A percentile compares a stretch with the other conserved stretches of the same genome.
Conservation (phyloP, 2,113 vertebrate species). For the Entelurus aequoreus region DNA sequence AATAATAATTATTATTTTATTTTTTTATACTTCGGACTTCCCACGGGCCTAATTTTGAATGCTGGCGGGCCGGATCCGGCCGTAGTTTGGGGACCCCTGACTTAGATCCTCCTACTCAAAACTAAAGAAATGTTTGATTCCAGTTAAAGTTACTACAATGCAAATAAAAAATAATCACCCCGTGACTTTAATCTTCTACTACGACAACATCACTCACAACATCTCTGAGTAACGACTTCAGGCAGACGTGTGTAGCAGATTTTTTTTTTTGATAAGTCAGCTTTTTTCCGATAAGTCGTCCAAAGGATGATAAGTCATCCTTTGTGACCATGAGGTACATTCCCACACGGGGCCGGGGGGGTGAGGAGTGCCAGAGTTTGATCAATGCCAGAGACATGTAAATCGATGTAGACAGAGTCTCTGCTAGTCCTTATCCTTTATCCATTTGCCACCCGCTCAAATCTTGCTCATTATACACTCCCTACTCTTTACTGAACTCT, state of each 20-base stretch:
- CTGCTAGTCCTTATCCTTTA: constrained; percentile 46
- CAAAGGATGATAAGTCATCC: constrained; percentile 53
- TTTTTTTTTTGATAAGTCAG: constrained; percentile 55
- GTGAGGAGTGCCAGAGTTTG: constrained; percentile 23
- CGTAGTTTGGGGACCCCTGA: too few relatives aligned
- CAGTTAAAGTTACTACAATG: constrained; percentile 20
- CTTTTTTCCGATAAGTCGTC: constrained; percentile 19
- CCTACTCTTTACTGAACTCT: constrained; percentile 27
- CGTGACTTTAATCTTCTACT: constrained; percentile 30
- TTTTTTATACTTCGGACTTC: too few relatives aligned
- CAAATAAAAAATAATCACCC: constrained; percentile 14
- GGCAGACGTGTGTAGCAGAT: constrained; percentile 20
- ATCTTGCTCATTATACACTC: constrained; percentile 38
- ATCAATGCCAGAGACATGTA: constrained; percentile 70
- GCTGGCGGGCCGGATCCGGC: too few relatives aligned
- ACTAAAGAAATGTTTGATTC: constrained; percentile 24
- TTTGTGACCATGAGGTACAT: constrained; percentile 48
- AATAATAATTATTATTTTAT: too few relatives aligned
- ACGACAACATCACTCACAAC: constrained; percentile 6
- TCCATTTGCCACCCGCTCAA: constrained; percentile 33
- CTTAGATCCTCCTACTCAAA: constrained; percentile 23
- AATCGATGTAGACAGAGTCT: constrained; percentile 64
- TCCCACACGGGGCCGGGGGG: constrained; percentile 26
- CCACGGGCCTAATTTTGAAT: too few relatives aligned
- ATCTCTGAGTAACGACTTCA: constrained; percentile 22